Evolutionary conservation across 1,140 invertebrate genomes (phyloP).

Genomic region (Bombus turneri): DNA sequence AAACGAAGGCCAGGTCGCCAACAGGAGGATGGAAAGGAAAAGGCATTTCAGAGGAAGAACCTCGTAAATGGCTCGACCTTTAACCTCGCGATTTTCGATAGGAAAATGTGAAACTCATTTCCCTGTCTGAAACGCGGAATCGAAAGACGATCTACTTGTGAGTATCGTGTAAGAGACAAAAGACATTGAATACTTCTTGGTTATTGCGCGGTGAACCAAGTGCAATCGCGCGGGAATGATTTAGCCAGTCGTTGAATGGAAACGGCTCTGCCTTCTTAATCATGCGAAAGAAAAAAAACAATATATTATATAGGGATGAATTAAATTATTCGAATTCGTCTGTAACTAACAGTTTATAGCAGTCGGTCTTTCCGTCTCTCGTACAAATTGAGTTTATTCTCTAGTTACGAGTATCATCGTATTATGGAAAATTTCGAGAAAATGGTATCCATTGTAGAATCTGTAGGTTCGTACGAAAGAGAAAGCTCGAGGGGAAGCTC

Average conservation of each 20-base stretch:
- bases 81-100: slow-evolving; percentile 29
- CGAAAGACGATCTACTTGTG: slow-evolving; percentile 6
- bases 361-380: background rate
- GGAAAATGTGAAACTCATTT: slow-evolving; percentile 47
- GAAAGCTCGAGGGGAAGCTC: too few species aligned
- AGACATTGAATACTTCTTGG: slow-evolving; percentile 3
- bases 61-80: slow-evolving; percentile 8
- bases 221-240: background rate
- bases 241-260: background rate
- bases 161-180: slow-evolving; percentile 34
- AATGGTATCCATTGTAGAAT: too few species aligned
- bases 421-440: background rate
- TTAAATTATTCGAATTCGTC: background rate
- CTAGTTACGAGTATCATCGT: background rate
- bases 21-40: background rate
- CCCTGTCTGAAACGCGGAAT: background rate
- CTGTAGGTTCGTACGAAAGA: too few species aligned
- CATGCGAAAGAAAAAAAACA: background rate
- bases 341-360: background rate
- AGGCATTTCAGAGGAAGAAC: slow-evolving; percentile 14
- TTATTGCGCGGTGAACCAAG: background rate
- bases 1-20: background rate
- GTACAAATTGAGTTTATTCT: background rate
- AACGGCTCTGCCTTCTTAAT: background rate
- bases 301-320: too few species aligned